Evolutionary conservation across 2,888 invertebrate species (phyloP).

Genomic region (Leucophenga montana): DNA sequence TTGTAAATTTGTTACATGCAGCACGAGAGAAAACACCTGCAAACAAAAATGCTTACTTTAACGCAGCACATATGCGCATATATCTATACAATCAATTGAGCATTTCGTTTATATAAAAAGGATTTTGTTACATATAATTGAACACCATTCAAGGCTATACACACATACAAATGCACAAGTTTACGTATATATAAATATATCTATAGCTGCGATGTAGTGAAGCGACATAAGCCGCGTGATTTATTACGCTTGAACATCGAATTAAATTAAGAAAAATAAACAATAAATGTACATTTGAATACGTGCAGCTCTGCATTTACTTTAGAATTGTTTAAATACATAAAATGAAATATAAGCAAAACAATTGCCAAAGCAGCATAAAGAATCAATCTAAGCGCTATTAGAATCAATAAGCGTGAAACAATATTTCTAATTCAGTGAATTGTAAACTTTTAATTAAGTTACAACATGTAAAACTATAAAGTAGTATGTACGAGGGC

Average conservation of each 20-base stretch:
- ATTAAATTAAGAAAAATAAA: not conserved
- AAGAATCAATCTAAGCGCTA: not conserved
- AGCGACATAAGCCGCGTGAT: conserved; percentile 20
- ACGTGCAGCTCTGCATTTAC: not conserved
- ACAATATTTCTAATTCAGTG: conserved; percentile 41
- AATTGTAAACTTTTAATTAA: conserved; percentile 48
- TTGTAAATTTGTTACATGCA: no score
- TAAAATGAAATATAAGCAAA: conserved; percentile 30
- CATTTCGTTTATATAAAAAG: not conserved
- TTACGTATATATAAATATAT: not conserved
- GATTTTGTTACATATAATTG: conserved; percentile 15
- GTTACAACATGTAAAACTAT: conserved; percentile 28
- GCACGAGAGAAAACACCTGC: not conserved
- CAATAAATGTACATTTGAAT: no score
- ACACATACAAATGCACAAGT: conserved; percentile 1
- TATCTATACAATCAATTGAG: not conserved
- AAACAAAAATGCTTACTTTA: not conserved
- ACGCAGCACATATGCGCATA: not conserved
- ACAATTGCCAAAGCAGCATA: not conserved
- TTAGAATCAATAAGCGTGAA: conserved; percentile 15
- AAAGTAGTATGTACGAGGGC: no score
- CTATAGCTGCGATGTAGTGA: not conserved
- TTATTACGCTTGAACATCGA: conserved; percentile 24
- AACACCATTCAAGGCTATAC: not conserved
- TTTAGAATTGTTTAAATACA: conserved; percentile 33